These are phyloP conservation scores for Sinocyclocheilus anophthalmus DNA, from an alignment of 2,113 vertebrate species.

Conservation along the genomic window DNA sequence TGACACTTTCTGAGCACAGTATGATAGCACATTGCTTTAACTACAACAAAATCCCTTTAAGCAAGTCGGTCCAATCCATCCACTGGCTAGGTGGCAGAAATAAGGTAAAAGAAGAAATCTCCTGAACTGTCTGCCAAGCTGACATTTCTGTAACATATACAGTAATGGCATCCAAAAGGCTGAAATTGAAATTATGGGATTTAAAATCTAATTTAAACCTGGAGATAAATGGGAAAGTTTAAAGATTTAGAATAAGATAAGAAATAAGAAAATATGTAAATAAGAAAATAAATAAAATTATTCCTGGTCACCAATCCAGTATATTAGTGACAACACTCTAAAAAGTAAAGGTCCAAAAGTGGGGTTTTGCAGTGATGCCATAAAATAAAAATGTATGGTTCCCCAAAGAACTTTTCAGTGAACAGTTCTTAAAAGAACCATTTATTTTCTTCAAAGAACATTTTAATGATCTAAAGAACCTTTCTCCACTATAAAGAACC, in stretches of 20 bases:
- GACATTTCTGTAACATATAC: background rate
- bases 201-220: conserved; percentile 8
- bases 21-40: conserved; percentile 21
- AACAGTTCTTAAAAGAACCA: too few relatives aligned
- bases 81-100: conserved; percentile 7
- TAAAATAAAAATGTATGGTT: too few relatives aligned
- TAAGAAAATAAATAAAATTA: background rate
- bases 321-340: background rate
- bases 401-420: too few relatives aligned
- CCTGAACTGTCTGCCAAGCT: background rate
- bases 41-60: conserved; percentile 4
- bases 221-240: background rate
- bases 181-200: background rate
- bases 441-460: too few relatives aligned
- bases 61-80: background rate
- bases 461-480: too few relatives aligned
- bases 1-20: conserved; percentile 10
- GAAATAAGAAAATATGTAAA: background rate
- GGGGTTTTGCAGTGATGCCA: too few relatives aligned
- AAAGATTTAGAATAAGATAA: background rate
- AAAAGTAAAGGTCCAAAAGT: too few relatives aligned
- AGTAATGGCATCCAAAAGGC: background rate
- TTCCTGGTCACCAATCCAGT: background rate
- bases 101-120: background rate
- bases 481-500: too few relatives aligned